Evolutionary conservation across 2,888 invertebrate species (phyloP), one percentile per base, ranked within the genome.

Genomic region (Oxyscelio sp.): DNA sequence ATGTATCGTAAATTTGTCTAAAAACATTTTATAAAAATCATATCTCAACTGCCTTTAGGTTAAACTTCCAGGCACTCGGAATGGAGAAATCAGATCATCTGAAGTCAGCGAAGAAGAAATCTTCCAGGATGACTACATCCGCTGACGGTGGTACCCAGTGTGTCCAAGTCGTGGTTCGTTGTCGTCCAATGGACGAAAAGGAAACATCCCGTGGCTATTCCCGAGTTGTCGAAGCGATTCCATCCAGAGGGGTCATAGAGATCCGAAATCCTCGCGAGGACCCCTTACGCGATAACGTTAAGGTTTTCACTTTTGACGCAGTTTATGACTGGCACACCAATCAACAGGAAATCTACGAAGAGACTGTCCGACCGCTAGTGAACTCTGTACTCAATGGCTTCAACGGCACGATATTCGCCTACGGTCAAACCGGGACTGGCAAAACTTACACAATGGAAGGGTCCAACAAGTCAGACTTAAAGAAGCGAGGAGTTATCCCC

Each of bases 351-450:
- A 95, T 99, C 24, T 99, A 99, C 95, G 98, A 99, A 94, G 99
- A 99, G 94, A 98, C 98, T 87, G 99, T 99, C 71, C 96, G 98
- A 58, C 98, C 99, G 0, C 95, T 99, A 90, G 98, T 99, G 21
- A 97, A 98, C 86, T 98, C 98, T 0, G 99, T 99, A 4, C 95
- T 99, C 83, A 97, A 98, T 92, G 99, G 99, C 1, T 99, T 99
- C 95, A 99, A 99, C 95, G 99, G 99, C 13, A 99, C 99, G 90
- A 99, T 99, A 88, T 99, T 99, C 95, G 99, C 99, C 0, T 99
- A 99, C 94, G 99, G 99, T 0, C 99, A 99, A 95, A 99, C 99
- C 0, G 99, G 99, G 83, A 99, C 99, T 0, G 99, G 99, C 65
- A 97, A 97, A 94, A 97, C 96, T 9, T 96, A 96, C 94, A 97